These are phyloP conservation scores for Coendou prehensilis DNA, from an alignment of 2,797 vertebrate genomes.

Conservation along the genomic window DNA sequence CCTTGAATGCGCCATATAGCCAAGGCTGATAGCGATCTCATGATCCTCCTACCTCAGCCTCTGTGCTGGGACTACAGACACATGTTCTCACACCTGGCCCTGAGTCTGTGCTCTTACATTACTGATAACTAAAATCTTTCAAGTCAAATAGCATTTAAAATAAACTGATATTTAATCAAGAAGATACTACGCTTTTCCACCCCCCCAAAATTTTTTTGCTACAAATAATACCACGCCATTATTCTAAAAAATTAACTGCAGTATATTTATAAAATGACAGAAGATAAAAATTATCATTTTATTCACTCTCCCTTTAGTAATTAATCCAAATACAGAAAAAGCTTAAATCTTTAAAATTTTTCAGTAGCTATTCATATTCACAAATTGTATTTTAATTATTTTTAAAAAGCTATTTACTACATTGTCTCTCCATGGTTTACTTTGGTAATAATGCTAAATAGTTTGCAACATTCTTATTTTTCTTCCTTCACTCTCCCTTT, in stretches of 20 bases:
- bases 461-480: background rate
- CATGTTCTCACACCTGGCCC: background rate
- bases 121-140: background rate
- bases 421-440: slow-evolving; percentile 28
- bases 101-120: background rate
- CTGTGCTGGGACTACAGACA: background rate
- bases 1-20: background rate
- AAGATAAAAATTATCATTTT: background rate
- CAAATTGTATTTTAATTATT: background rate
- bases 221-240: background rate
- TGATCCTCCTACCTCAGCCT: background rate
- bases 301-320: background rate
- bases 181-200: background rate
- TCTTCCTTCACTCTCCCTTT: background rate
- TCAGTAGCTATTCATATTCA: background rate
- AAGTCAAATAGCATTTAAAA: background rate
- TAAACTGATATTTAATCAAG: slow-evolving; percentile 6
- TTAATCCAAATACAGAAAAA: background rate
- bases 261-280: background rate
- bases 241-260: background rate
- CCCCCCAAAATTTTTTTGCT: background rate
- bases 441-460: background rate
- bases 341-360: slow-evolving; percentile 12
- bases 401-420: slow-evolving; percentile 27
- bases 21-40: background rate